Base-by-base conservation (phyloP, 2,888 invertebrate genomes). In the Harpalus rubripes region DNA sequence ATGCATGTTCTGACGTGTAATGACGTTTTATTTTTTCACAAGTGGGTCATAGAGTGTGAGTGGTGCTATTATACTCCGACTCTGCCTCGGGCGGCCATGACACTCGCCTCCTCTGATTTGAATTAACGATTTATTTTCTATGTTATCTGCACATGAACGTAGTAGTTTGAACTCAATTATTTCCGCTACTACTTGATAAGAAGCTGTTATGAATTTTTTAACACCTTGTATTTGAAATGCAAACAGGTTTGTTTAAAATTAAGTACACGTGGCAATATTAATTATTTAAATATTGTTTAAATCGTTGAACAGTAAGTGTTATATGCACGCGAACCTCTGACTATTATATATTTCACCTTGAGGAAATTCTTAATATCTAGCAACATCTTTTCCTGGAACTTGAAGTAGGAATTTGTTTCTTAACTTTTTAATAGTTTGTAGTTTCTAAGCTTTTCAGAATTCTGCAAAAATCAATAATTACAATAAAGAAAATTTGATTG, bases 21-120 rank as follows among this genome's bases (percentile, higher is more conserved):
- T 84, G 84, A 84, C 65, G 84, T 76, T 84, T 84, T 84, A 84
- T 78, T 84, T 84, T 63, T 84, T 63, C 18, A 15, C 10, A 84
- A 84, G 44, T 84, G 84, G 84, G 84, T 78, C 84, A 84, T 61
- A 78, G 39, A 32, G 68, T 63, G 63, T 63, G 63, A 63, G 63
- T 63, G 63, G 63, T 18, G 63, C 63, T 63, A 63, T 63, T 63
- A 63, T 63, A 63, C 22, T 52, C 7, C 8, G 6, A 12, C 44
- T 63, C 22, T 26, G 63, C 63, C 26, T 63, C 63, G 12, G 68
- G 68, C 68, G 68, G 68, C 68, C 68, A 68, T 68, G 68, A 68
- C 68, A 68, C 68, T n/a, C 32, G 68, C 68, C 52, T 74, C 52
- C 74, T 52, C 52, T 74, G 44, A 44, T 52, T 74, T 74, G 52